Percentiles rank a stretch among this genome's conserved stretches.
Conservation (phyloP, 2,113 vertebrate species). For the Brevimyrus niger region DNA sequence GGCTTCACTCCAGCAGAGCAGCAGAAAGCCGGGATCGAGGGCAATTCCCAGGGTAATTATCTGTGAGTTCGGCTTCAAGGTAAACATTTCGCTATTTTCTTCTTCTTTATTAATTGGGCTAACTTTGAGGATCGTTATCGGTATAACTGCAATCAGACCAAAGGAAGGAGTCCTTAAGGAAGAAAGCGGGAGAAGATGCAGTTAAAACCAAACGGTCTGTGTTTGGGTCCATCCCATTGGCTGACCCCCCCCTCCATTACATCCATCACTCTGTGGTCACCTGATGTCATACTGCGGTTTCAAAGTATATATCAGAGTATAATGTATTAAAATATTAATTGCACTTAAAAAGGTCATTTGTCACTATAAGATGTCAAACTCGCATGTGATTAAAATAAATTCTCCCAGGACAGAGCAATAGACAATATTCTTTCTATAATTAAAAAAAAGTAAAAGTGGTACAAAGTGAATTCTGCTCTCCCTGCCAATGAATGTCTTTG, state of each 20-base stretch:
- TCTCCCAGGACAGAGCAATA: background rate
- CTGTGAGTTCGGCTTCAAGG: background rate
- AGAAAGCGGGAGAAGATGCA: background rate
- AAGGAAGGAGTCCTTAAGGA: background rate
- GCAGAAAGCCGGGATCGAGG: background rate
- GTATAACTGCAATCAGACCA: background rate
- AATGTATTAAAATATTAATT: constrained; percentile 1
- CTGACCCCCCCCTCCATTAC: background rate
- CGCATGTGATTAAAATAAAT: background rate
- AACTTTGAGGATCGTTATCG: background rate
- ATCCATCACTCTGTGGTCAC: background rate
- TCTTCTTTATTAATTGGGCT: background rate
- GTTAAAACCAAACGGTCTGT: background rate
- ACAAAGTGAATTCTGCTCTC: background rate
- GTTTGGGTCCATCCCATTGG: background rate
- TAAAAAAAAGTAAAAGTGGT: background rate
- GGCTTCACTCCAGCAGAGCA: background rate
- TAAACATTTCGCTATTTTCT: background rate
- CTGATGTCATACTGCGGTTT: background rate
- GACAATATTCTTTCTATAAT: constrained; percentile 1
- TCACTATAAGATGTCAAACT: background rate
- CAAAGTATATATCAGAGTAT: background rate
- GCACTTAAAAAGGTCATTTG: background rate
- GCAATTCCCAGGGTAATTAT: background rate
- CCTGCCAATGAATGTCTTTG: constrained; percentile 51